Evolutionary conservation across 2,797 vertebrate species (phyloP).

Genomic region (Pelochelys cantorii): DNA sequence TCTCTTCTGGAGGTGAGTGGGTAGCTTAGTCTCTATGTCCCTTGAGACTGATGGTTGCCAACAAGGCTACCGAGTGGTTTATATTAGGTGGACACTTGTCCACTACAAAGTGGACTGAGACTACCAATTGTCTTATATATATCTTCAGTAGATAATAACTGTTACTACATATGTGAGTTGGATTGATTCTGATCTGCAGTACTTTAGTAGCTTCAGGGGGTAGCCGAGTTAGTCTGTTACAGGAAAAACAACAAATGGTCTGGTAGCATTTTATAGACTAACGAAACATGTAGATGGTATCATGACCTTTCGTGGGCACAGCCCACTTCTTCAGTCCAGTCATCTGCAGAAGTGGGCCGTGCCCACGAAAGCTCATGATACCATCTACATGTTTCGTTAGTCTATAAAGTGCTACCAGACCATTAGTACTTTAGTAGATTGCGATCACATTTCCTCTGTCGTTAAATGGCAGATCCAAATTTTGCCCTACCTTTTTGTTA

Average conservation of each 20-base stretch:
- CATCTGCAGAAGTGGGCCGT: too few relatives aligned
- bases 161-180: not conserved
- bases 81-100: not conserved
- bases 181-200: constrained; percentile 35
- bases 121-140: constrained; percentile 42
- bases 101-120: not conserved
- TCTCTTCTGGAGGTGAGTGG: constrained; percentile 79
- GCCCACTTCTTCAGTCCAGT: too few relatives aligned
- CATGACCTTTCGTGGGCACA: too few relatives aligned
- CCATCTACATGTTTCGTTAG: too few relatives aligned
- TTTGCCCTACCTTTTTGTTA: not conserved
- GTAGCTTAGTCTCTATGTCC: constrained; percentile 34
- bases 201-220: constrained; percentile 26
- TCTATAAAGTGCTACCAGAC: too few relatives aligned
- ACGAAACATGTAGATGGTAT: too few relatives aligned
- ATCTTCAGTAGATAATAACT: not conserved
- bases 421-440: constrained; percentile 40
- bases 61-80: not conserved
- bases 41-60: constrained; percentile 22
- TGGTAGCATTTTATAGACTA: too few relatives aligned
- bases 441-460: constrained; percentile 45
- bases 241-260: too few relatives aligned
- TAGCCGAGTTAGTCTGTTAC: too few relatives aligned
- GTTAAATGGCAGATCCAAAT: constrained; percentile 13
- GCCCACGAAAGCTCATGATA: too few relatives aligned